Base-by-base conservation (phyloP, 2,888 invertebrate species). In the Acrobasis suavella region DNA sequence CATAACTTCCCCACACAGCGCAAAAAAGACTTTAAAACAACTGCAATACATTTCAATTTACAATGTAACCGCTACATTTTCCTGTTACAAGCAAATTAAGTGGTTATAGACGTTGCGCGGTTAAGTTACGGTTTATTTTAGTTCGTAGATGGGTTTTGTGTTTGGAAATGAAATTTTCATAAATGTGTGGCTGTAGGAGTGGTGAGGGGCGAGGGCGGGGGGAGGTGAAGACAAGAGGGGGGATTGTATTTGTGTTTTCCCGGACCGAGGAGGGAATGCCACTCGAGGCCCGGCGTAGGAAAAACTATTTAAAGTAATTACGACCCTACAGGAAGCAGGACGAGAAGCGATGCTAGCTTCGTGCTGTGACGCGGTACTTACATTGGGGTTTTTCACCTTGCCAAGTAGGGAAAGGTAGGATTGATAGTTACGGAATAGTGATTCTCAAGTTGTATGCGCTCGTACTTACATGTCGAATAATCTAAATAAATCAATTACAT, bases 91-190 rank as follows among this genome's bases (percentile, higher is more conserved):
- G 8, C 62, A 77, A 83, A 85, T 85, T 86, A 80, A 87, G 87
- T 80, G 85, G 85, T 78, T 82, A 81, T 86, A 78, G 80, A 78
- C 89, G 84, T 77, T 91, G 81, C 73, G 76, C 67, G 75, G 77
- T 80, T 66, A 77, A 68, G 80, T 84, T 88, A 91, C 77, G 81
- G 91, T 85, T 82, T 82, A 85, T 80, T 87, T 89, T 86, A 73
- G 85, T 81, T 79, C 82, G 87, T 68, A 72, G 65, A 73, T 70
- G 69, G 72, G 65, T 65, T 72, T 66, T 67, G 73, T 76, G 82
- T 84, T 89, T 87, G 85, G 84, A 90, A 91, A 93, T 93, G 88
- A 89, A 89, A 90, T 87, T 91, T 91, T 88, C 90, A 91, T 90
- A 91, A 91, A 85, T 85, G 85, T 82, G 76, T 69, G 74, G 68